Evolutionary conservation across 92 coral and sea anemone genomes (phyloP), one percentile per base, ranked within the genome.

Genomic region (Paramuricea clavata): DNA sequence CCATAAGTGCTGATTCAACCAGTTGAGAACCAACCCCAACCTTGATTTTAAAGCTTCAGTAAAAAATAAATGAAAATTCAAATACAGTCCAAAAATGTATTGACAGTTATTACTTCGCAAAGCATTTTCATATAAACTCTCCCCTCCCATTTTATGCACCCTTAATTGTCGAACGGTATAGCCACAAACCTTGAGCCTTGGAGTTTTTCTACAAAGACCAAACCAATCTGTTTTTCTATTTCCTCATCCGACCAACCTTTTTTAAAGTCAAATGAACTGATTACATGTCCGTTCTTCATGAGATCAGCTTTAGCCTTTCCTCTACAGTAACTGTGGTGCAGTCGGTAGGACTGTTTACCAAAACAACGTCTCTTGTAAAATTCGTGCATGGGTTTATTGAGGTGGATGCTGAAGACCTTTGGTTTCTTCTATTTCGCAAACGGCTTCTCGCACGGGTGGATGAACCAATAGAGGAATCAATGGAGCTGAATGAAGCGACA

Each of bases 161-260:
- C 22, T 23, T 56, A 56, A 36, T 36, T 36, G 42, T 56, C 21
- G 21, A 56, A 17, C 27, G 27, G n/a, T n/a, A n/a, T n/a, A n/a
- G 22, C 64, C 64, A 56, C 64, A 56, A 56, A 56, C 64, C 64
- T 56, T 56, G 27, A n/a, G n/a, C n/a, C n/a, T n/a, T n/a, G n/a
- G n/a, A n/a, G n/a, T n/a, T n/a, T n/a, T n/a, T n/a, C n/a, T 56
- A 2, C 64, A 23, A 56, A 56, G 64, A 13, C 64, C 22, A 56
- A 56, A 56, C 64, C 64, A 17, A 56, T 56, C 64, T 23, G 64
- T 56, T 56, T 17, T 17, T 17, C 64, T 13, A 86, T 74, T 39
- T 47, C 73, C 41, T 49, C 75, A 36, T 75, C 85, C 54, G 89
- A 44, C 86, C 90, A 86, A 42, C 68, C n/a, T 86, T 68, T 86